phyloP scores from a whole-genome alignment of 2,113 vertebrate species.

The Ageneiosus marmoratus region DNA sequence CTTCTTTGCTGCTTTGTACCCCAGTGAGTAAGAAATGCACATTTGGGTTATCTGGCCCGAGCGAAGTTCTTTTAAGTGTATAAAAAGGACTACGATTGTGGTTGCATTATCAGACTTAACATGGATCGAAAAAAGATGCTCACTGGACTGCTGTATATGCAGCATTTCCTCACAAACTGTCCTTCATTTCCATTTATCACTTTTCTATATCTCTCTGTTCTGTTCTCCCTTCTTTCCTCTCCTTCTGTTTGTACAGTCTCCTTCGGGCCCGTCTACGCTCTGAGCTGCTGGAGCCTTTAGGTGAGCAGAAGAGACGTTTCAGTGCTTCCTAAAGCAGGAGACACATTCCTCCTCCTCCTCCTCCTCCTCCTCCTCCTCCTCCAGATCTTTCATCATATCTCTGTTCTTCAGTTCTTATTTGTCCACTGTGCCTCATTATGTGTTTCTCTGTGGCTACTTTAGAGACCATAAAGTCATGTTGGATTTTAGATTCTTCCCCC shows the following conservation, averaged over 20 bases:
- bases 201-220: constrained; percentile 28
- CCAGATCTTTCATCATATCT: constrained; percentile 25
- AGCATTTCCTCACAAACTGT: not conserved
- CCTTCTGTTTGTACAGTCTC: constrained; percentile 86
- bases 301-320: constrained; percentile 83
- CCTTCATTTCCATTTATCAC: constrained; percentile 50
- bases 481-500: not conserved
- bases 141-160: not conserved
- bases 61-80: not conserved
- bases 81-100: not conserved
- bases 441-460: constrained; percentile 25
- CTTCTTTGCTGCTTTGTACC: not conserved
- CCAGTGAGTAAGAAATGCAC: not conserved
- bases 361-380: constrained; percentile 34
- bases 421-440: constrained; percentile 14
- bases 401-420: constrained; percentile 39
- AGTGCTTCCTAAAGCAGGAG: constrained; percentile 84
- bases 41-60: no score
- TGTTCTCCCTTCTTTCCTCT: constrained; percentile 60
- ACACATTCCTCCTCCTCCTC: constrained; percentile 64
- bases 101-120: not conserved
- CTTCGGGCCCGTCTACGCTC: constrained; percentile 89
- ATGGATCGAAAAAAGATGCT: no score
- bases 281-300: constrained; percentile 81
- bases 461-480: not conserved